phyloP scores from a whole-genome alignment of 1,140 invertebrate species.

The Aphelinus atriplicis region DNA sequence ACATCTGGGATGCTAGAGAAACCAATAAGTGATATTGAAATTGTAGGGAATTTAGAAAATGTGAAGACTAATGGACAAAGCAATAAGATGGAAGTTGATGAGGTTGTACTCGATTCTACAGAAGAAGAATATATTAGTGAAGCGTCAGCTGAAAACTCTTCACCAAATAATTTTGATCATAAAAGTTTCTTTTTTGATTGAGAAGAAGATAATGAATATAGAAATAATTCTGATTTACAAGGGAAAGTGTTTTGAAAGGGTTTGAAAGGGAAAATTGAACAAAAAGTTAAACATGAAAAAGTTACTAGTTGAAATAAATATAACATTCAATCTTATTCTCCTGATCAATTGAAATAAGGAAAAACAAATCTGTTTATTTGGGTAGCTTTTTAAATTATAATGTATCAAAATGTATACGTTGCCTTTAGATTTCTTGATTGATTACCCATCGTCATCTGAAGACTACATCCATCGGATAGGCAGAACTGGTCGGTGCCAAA shows the following conservation, averaged over 20 bases:
- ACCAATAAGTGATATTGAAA: slow-evolving; percentile 33
- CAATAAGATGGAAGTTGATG: slow-evolving; percentile 45
- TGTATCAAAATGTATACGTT: too few species aligned
- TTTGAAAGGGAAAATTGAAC: slow-evolving; percentile 72
- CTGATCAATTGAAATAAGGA: too few species aligned
- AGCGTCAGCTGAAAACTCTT: slow-evolving; percentile 55
- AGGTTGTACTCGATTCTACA: slow-evolving; percentile 55
- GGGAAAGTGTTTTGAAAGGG: slow-evolving; percentile 70
- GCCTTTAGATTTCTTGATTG: too few species aligned
- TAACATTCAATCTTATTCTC: slow-evolving; percentile 57
- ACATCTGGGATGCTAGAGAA: slow-evolving; percentile 6
- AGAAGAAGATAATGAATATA: slow-evolving; percentile 42
- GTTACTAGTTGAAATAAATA: slow-evolving; percentile 70
- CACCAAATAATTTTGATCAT: slow-evolving; percentile 58
- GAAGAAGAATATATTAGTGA: slow-evolving; percentile 58
- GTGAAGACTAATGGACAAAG: slow-evolving; percentile 28
- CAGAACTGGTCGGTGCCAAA: too few species aligned
- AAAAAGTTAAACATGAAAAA: slow-evolving; percentile 69
- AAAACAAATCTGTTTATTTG: too few species aligned
- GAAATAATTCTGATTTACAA: slow-evolving; percentile 57
- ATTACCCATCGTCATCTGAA: too few species aligned
- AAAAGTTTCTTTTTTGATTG: slow-evolving; percentile 45
- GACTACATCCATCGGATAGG: too few species aligned
- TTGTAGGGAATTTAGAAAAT: neutral
- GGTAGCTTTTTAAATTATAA: too few species aligned